Evolutionary conservation across 2,113 vertebrate genomes (phyloP), one percentile per base, ranked within the genome.

Genomic region (Poeciliopsis prolifica): DNA sequence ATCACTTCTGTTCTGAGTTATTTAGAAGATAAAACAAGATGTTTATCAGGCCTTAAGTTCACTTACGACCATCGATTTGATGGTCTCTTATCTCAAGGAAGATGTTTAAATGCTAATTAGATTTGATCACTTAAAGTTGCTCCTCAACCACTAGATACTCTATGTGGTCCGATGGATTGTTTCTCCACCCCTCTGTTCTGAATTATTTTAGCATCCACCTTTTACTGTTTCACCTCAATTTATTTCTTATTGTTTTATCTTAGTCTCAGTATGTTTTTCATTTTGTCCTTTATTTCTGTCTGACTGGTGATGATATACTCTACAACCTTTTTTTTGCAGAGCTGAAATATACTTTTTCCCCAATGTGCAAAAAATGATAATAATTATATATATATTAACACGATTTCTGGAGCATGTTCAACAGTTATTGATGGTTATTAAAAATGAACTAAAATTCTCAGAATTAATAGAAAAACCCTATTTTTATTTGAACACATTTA

Each of bases 101-200:
- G 91, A 91, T 81, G 74, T 87, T 73, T 81, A 65, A 28, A 85
- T 86, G 69, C 89, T 92, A 91, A 94, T 93, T 93, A 86, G 88
- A 94, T 92, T 86, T 92, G 88, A 92, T 91, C 90, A 90, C 92
- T 92, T 88, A 80, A 70, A 92, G 88, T 84, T 90, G 86, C 88
- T 82, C 72, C 72, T 81, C 69, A 81, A 90, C 85, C 86, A 88
- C 86, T 66, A 78, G 68, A 67, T 83, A 89, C 91, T 93, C 90
- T 86, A 91, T 92, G 84, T 37, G 63, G 69, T 84, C 79, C 87
- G 85, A 86, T 91, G 69, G 76, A 79, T 65, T 8, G 67, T 76
- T 84, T 62, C 77, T 63, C 68, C 44, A 11, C 72, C 78, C 77
- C 62, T 76, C 82, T 77, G 54, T 28, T 31, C 54, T 72, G 62